phyloP scores from a whole-genome alignment of 2,797 vertebrate species.

The Pitangus sulphuratus region DNA sequence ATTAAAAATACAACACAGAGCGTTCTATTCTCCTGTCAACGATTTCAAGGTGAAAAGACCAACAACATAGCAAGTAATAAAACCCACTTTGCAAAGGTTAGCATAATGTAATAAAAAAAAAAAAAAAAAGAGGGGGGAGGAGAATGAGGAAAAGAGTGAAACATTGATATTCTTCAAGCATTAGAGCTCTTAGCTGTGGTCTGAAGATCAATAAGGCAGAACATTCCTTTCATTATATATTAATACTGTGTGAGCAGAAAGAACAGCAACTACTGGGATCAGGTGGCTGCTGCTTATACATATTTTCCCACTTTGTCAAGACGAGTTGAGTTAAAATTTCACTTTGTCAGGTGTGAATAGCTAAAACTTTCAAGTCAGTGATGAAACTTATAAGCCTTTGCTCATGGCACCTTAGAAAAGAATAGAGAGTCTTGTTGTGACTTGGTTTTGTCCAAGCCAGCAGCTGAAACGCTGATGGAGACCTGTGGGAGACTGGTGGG shows the following conservation, averaged over 20 bases:
- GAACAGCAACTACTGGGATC: background rate
- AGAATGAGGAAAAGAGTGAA: background rate
- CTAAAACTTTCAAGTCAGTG: background rate
- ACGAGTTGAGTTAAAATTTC: background rate
- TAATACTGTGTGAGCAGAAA: constrained; percentile 26
- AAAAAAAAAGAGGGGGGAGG: background rate
- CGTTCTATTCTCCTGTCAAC: constrained; percentile 56
- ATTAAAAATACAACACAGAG: constrained; percentile 64
- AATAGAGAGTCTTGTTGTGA: background rate
- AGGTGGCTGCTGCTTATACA: accelerated
- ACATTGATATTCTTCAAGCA: constrained; percentile 4
- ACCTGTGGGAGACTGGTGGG: background rate
- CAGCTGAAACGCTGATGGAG: background rate
- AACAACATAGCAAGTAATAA: constrained; percentile 22
- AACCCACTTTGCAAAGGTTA: constrained; percentile 40
- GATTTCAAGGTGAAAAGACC: constrained; percentile 68
- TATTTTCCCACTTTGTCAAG: background rate
- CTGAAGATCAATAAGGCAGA: constrained; percentile 65
- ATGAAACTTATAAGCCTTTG: background rate
- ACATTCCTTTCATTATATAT: constrained; percentile 28
- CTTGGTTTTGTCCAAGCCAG: background rate
- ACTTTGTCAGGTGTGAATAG: background rate
- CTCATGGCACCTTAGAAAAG: background rate
- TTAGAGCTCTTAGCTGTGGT: background rate
- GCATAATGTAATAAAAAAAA: constrained; percentile 18